Base-by-base conservation (phyloP, 1,140 invertebrate species). In the Psix sp. region DNA sequence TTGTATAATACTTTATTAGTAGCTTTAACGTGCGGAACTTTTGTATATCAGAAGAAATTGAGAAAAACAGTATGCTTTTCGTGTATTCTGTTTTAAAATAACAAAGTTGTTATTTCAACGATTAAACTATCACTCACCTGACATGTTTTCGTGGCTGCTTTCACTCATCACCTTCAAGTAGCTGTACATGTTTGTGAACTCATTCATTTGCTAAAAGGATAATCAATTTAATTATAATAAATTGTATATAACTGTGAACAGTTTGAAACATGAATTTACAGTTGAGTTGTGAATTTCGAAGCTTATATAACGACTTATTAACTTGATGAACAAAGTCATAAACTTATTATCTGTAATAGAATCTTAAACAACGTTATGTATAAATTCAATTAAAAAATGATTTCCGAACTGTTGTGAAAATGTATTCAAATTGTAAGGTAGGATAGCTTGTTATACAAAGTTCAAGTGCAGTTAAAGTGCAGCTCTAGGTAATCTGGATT, bases 121-220 rank as follows among this genome's bases (percentile, higher is more conserved):
- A 11, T 35, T 35, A 35, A 13, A 11, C 33, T 35, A 10, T 35
- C 5, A 18, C 40, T 38, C 45, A 77, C 75, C 67, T 62, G 65
- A 48, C 71, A 76, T 71, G 56, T 71, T 77, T 56, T 74, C 70
- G n/a, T 72, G 66, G 26, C 77, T 77, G 46, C 80, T 84, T 66
- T 92, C 90, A 18, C 90, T 92, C 82, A 94, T 92, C 56, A 93
- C 93, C 84, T 94, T 94, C 71, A 94, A 89, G 82, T 93, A 94
- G 77, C 92, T 92, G 78, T 95, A 95, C 89, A 94, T 93, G 79
- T 91, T 94, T 16, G 92, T 92, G 73, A 94, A 92, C 81, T 95
- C 93, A 81, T 93, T 94, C 89, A 91, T 91, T 89, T 91, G 88
- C 88, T 89, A 82, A 40, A 66, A 62, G 21, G 21, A 38, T 59